phyloP scores from a whole-genome alignment of 2,113 vertebrate species.

The Protobothrops flavoviridis region DNA sequence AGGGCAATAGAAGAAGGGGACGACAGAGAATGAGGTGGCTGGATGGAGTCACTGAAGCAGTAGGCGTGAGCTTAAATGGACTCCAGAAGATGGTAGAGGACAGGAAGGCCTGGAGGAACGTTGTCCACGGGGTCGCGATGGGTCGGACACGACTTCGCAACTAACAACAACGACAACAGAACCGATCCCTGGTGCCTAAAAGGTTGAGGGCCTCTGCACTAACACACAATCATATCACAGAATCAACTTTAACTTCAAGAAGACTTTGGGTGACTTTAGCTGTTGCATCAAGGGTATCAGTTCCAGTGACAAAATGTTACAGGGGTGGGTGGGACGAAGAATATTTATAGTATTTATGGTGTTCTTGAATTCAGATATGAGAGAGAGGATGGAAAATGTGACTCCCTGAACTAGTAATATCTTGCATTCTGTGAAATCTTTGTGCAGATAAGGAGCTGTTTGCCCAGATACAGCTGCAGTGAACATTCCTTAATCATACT shows the following conservation, averaged over 20 bases:
- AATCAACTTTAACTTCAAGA: not conserved
- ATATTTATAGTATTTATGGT: not conserved
- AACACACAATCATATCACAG: not conserved
- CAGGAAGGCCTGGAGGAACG: too few species aligned
- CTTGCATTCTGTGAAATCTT: not conserved
- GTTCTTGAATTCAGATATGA: not conserved
- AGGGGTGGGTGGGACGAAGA: not conserved
- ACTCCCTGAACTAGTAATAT: not conserved
- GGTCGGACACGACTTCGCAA: too few species aligned
- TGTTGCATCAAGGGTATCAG: not conserved
- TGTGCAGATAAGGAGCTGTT: not conserved
- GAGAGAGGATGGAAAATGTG: not conserved
- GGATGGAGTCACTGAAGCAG: too few species aligned
- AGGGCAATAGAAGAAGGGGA: too few species aligned
- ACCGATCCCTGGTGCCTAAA: too few species aligned
- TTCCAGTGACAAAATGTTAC: not conserved
- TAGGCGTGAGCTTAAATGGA: too few species aligned
- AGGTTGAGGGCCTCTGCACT: too few species aligned
- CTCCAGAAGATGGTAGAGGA: too few species aligned
- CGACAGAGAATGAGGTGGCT: too few species aligned
- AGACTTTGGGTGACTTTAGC: not conserved
- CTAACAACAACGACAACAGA: too few species aligned
- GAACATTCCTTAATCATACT: not conserved
- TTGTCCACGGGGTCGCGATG: too few species aligned
- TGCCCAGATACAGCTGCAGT: not conserved